Evolutionary conservation across 2,797 vertebrate species (phyloP).

Genomic region (Antennarius maculatus): DNA sequence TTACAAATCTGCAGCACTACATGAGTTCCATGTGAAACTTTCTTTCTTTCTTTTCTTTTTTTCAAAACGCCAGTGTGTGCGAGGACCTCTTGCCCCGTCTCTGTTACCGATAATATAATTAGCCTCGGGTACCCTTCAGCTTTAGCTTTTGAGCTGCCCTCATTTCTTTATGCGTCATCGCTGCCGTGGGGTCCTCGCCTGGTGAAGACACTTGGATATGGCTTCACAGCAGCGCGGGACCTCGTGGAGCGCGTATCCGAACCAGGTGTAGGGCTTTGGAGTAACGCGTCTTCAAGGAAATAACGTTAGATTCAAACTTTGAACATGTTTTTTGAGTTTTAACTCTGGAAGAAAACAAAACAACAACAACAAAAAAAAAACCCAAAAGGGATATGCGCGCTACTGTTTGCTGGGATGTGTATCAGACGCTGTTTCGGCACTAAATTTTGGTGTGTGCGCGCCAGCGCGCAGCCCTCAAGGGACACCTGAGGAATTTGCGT

Average conservation of each 20-base stretch:
- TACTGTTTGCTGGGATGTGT: background rate
- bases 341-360: too few species aligned
- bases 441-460: conserved; percentile 28
- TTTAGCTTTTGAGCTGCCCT: conserved; percentile 28
- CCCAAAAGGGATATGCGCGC: too few species aligned
- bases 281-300: background rate
- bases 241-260: background rate
- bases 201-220: background rate
- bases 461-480: background rate
- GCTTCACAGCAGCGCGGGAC: background rate
- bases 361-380: too few species aligned
- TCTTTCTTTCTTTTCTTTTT: too few species aligned
- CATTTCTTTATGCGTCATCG: conserved; percentile 1
- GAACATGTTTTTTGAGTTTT: too few species aligned
- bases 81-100: conserved; percentile 43
- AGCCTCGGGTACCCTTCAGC: conserved; percentile 60
- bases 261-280: background rate
- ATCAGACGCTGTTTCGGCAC: background rate
- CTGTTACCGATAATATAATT: conserved; percentile 63
- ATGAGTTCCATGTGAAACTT: too few species aligned
- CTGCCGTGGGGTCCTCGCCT: conserved; percentile 2
- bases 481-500: conserved; percentile 70
- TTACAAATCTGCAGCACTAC: too few species aligned
- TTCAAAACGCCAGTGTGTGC: too few species aligned
- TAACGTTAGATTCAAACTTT: background rate